Base-by-base conservation (phyloP, 2,797 vertebrate species). In the Denticeps clupeoides region DNA sequence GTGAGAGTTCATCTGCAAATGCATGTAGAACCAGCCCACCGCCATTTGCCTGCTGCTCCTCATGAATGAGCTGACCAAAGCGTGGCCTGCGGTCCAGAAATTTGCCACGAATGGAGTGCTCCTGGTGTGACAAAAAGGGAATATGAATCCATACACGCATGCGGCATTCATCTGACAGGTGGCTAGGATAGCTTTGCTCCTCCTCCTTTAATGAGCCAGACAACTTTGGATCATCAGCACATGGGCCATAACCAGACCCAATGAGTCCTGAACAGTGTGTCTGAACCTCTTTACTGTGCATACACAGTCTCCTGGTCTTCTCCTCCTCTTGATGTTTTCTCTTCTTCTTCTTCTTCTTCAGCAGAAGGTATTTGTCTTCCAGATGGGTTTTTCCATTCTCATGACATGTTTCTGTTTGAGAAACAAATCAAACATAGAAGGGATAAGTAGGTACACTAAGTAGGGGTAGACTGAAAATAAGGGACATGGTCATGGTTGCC, bases 341-440 rank as follows among this genome's bases (percentile, higher is more conserved):
- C 84, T 93, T 97, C 80, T 91, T 99, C 75, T 91, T 97, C 56
- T 89, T 91, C 63, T 87, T 91, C 75, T 91, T 91, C 71, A 88
- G 93, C 64, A n/a, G n/a, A n/a, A 87, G 65, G 58, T 91, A 82
- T 57, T 89, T 89, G 13, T 80, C 77, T 60, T 94, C 88, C 64
- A 85, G 71, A 49, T 85, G 85, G 32, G 81, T 83, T 78, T 89
- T 91, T 53, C 83, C 75, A 57, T 93, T 96, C 76, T 93, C 89
- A 55, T 87, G 83, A 56, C 79, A 78, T 54, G 82, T 81, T 73
- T 82, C 64, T 67, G 16, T 7, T 41, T 59, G 32, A 44, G 19
- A 24, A 7, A 8, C 2, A 29, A 10, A 44, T 3, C 6, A 11
- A 37, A 19, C 7, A 7, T 31, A 33, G 31, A 16, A 5, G 32